Evolutionary conservation across 2,113 vertebrate genomes (phyloP), one percentile per base, ranked within the genome.

Genomic region (Campylorhamphus procurvoides): DNA sequence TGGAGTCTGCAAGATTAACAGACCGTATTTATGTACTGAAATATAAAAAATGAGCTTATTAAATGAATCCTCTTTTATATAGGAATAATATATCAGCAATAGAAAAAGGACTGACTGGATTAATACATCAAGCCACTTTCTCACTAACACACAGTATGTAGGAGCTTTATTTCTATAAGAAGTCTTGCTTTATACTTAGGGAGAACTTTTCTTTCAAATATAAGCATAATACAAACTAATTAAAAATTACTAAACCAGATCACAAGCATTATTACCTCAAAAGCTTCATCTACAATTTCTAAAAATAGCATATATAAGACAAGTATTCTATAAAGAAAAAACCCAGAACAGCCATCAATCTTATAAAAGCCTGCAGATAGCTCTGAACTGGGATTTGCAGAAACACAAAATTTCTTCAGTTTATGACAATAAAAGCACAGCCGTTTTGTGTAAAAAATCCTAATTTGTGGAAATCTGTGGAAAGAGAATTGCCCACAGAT

Each of bases 381-480:
- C 46, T 90, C 75, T 88, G 73, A 46, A 74, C 3, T 71, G 14
- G 14, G 29, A 74, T 89, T 80, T 86, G 29, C 33, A 55, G 20
- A 77, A 86, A 62, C 17, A 58, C 22, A 74, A 29, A 23, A 67
- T 52, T 73, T 66, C 11, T 73, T 83, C 35, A 14, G 18, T 73
- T 74, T 66, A 62, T 77, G 35, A 64, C 7, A 72, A 66, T 68
- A 42, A 22, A 93, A 81, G 18, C 39, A 66, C 13, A 62, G 22
- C n/a, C 56, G 46, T 75, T 93, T 77, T 81, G 31, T 67, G 50
- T 66, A 87, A 55, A 87, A 96, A 92, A 87, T 64, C 52, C n/a
- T 84, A 10, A 67, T 46, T 59, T 68, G n/a, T 49, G 35, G 53
- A 94, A 91, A 89, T 84, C 23, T 60, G 28, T 77, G 66, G 72